These are phyloP conservation scores for Drosophila novamexicana DNA, from an alignment of 1,140 invertebrate genomes.

Conservation along the genomic window DNA sequence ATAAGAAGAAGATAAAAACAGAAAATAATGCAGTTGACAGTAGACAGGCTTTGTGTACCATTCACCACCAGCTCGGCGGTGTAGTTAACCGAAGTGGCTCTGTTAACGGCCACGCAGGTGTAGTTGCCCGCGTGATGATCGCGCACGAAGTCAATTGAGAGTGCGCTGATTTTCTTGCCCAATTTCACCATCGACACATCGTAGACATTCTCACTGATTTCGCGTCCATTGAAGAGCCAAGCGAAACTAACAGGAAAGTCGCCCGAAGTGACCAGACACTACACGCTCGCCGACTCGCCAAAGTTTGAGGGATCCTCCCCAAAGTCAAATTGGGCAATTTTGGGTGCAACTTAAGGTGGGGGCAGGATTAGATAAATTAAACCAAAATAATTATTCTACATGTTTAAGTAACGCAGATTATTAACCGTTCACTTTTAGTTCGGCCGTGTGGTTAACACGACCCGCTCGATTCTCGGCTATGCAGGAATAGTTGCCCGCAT, in stretches of 20 bases:
- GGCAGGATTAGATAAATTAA: slow-evolving; percentile 29
- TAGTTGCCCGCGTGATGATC: slow-evolving; percentile 89
- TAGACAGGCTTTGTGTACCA: slow-evolving; percentile 84
- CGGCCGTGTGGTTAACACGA: slow-evolving; percentile 87
- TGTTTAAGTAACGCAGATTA: slow-evolving; percentile 13
- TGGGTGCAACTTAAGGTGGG: slow-evolving; percentile 87
- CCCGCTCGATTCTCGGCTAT: slow-evolving; percentile 89
- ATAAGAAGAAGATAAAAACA: slow-evolving; percentile 22
- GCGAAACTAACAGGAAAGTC: slow-evolving; percentile 90
- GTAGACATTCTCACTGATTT: slow-evolving; percentile 86
- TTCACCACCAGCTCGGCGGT: slow-evolving; percentile 88
- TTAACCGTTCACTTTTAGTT: slow-evolving; percentile 90
- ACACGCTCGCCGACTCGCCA: slow-evolving; percentile 89
- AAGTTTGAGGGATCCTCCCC: slow-evolving; percentile 88
- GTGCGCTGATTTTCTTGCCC: slow-evolving; percentile 85
- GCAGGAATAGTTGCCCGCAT: slow-evolving; percentile 93
- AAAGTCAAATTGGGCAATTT: slow-evolving; percentile 88
- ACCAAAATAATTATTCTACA: slow-evolving; percentile 27
- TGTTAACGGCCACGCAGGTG: slow-evolving; percentile 90
- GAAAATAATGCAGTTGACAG: background rate
- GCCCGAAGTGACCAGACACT: slow-evolving; percentile 90
- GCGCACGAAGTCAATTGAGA: slow-evolving; percentile 88
- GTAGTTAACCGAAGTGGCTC: slow-evolving; percentile 89
- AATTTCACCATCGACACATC: slow-evolving; percentile 78
- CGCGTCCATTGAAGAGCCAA: slow-evolving; percentile 85